These are phyloP conservation scores for Pseudocheirus occidentalis DNA, from an alignment of 2,797 vertebrate genomes.

Conservation along the genomic window DNA sequence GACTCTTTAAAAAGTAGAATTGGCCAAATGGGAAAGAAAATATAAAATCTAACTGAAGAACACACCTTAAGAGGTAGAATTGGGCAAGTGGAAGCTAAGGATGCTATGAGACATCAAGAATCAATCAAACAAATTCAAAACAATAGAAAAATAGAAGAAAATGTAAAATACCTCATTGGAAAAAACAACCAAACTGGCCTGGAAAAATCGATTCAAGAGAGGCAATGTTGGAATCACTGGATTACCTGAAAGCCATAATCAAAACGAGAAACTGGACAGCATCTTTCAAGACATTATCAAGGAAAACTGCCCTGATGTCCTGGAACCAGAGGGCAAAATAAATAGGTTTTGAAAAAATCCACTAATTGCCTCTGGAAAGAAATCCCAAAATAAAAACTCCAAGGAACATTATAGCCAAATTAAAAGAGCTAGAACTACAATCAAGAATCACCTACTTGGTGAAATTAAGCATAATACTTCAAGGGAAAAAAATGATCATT, in stretches of 20 bases:
- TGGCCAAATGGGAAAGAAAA: not conserved
- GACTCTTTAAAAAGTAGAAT: not conserved
- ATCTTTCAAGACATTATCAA: too few species aligned
- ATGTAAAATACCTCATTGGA: too few species aligned
- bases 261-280: too few species aligned
- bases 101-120: not conserved
- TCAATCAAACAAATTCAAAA: not conserved
- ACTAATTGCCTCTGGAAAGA: not conserved
- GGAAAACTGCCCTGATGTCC: too few species aligned
- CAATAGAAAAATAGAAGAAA: too few species aligned
- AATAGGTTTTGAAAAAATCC: not conserved
- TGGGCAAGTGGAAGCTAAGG: not conserved
- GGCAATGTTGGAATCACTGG: too few species aligned
- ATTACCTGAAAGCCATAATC: too few species aligned
- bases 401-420: not conserved
- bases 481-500: not conserved
- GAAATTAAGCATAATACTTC: not conserved
- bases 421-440: not conserved
- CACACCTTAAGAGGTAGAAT: not conserved
- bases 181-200: too few species aligned
- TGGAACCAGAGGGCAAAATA: too few species aligned
- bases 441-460: not conserved
- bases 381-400: not conserved
- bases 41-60: not conserved
- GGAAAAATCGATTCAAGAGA: too few species aligned